Conservation (phyloP, 2,113 vertebrate genomes). For the Dicerorhinus sumatrensis region DNA sequence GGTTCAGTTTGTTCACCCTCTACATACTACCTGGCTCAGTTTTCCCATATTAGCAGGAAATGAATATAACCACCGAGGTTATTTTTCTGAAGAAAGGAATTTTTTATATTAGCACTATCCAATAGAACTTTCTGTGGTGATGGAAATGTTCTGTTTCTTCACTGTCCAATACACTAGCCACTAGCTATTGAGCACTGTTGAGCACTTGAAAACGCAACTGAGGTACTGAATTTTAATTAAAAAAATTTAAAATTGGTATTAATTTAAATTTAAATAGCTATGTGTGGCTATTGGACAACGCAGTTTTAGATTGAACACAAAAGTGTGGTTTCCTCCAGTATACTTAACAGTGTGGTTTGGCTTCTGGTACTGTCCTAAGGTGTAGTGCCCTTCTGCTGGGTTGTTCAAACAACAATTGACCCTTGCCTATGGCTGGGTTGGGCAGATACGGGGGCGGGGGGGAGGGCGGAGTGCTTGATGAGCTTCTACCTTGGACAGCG, state of each 20-base stretch:
- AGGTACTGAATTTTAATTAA: constrained; percentile 5
- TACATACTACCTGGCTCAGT: background rate
- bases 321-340: background rate
- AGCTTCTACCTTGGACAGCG: constrained; percentile 60
- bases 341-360: background rate
- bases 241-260: background rate
- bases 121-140: background rate
- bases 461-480: background rate
- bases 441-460: background rate
- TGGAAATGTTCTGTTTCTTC: background rate
- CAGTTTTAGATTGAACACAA: background rate
- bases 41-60: background rate
- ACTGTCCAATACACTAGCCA: background rate
- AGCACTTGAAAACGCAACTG: background rate
- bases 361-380: background rate
- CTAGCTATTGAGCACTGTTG: background rate
- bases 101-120: background rate
- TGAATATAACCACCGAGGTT: background rate
- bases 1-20: background rate
- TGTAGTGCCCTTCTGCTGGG: background rate
- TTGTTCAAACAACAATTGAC: background rate
- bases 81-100: background rate
- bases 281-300: background rate
- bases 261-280: background rate
- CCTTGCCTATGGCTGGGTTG: background rate